Evolutionary conservation across 2,888 invertebrate genomes (phyloP).

Genomic region (Hypselothyrea guttata): DNA sequence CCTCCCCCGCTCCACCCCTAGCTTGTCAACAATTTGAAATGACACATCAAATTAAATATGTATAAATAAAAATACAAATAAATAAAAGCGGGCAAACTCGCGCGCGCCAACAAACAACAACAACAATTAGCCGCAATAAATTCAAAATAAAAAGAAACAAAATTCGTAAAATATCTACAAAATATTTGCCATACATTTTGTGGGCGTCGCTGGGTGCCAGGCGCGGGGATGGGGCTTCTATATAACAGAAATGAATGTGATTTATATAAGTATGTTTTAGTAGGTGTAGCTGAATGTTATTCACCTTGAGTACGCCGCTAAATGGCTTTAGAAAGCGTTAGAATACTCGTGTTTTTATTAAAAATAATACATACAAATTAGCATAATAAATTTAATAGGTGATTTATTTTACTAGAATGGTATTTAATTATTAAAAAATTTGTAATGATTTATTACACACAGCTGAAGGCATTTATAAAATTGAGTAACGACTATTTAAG

Average conservation of each 20-base stretch:
- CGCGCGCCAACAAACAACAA: conserved; percentile 22
- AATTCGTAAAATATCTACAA: neutral
- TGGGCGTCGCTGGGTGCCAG: conserved; percentile 2
- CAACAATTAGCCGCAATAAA: conserved; percentile 57
- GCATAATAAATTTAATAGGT: too few relatives aligned
- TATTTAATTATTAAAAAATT: too few relatives aligned
- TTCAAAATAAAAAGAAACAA: conserved; percentile 19
- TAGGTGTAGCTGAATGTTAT: conserved; percentile 29
- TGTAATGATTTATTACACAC: too few relatives aligned
- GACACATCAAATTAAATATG: conserved; percentile 71
- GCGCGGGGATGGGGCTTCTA: neutral
- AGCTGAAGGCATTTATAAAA: too few relatives aligned
- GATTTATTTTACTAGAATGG: too few relatives aligned
- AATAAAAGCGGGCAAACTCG: conserved; percentile 30
- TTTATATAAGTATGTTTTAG: neutral
- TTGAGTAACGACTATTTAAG: too few relatives aligned
- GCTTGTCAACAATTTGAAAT: conserved; percentile 55
- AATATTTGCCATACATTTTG: conserved; percentile 31
- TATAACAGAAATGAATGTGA: neutral
- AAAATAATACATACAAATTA: too few relatives aligned
- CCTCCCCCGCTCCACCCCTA: neutral
- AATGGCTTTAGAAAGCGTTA: too few relatives aligned
- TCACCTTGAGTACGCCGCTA: conserved; percentile 45
- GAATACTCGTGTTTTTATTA: too few relatives aligned
- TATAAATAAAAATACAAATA: conserved; percentile 53